phyloP scores from a whole-genome alignment of 2,113 vertebrate species.

The Syngnathus scovelli region DNA sequence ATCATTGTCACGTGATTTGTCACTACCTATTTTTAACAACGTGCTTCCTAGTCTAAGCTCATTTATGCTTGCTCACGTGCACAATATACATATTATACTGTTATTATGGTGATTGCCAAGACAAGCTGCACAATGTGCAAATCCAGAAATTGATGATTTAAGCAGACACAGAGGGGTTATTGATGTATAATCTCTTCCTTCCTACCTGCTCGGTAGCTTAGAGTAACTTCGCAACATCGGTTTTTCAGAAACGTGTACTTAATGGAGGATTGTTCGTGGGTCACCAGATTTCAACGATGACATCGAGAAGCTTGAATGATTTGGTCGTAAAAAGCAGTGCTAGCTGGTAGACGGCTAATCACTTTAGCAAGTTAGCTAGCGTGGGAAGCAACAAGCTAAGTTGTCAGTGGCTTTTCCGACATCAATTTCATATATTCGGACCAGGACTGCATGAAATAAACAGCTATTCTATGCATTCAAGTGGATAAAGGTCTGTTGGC shows the following conservation, averaged over 20 bases:
- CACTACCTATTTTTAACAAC: neutral
- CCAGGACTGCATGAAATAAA: fast-evolving
- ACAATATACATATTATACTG: neutral
- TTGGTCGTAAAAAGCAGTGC: conserved; percentile 11
- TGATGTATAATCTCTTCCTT: neutral
- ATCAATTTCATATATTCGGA: neutral
- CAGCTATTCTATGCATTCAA: neutral
- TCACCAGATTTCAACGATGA: neutral
- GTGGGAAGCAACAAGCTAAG: conserved; percentile 33
- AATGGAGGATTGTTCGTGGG: neutral
- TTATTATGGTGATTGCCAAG: neutral
- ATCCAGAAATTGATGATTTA: neutral
- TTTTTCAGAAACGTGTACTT: neutral
- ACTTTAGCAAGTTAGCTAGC: conserved; percentile 27
- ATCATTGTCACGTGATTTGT: neutral
- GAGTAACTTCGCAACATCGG: neutral
- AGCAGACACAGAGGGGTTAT: no score
- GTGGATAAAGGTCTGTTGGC: conserved; percentile 15
- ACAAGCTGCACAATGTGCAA: neutral
- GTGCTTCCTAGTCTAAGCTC: neutral
- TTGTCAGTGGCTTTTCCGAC: conserved; percentile 40
- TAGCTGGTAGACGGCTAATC: conserved; percentile 10
- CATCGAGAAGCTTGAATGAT: neutral
- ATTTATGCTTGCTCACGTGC: neutral
- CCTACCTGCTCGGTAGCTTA: neutral